These are phyloP conservation scores for Tigriopus japonicus DNA, from an alignment of 1,140 invertebrate species.

Conservation along the genomic window DNA sequence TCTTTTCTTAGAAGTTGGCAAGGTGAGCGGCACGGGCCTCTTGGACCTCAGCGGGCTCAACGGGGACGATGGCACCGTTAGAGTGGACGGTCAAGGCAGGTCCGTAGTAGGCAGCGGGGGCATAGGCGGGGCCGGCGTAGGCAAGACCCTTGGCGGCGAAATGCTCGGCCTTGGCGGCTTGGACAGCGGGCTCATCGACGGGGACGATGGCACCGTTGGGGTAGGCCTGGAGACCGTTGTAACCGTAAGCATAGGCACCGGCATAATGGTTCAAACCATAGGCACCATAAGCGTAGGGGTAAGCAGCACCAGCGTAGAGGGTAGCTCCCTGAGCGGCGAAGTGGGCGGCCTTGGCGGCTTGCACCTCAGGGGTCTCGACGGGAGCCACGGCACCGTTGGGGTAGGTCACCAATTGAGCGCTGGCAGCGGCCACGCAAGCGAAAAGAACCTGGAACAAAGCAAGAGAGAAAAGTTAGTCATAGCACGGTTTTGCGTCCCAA, in stretches of 20 bases:
- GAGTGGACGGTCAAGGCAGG: slow-evolving; percentile 9
- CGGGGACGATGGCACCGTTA: slow-evolving; percentile 11
- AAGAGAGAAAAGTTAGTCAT: not conserved
- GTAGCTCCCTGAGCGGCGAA: slow-evolving; percentile 8
- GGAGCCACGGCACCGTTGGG: slow-evolving; percentile 14
- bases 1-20: slow-evolving; percentile 2
- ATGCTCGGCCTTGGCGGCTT: slow-evolving; percentile 1
- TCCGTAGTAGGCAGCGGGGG: not conserved
- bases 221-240: slow-evolving; percentile 7
- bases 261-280: not conserved
- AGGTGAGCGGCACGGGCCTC: slow-evolving; percentile 12
- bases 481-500: not conserved
- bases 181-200: not conserved
- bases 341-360: slow-evolving; percentile 8
- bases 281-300: not conserved
- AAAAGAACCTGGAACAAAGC: slow-evolving; percentile 7
- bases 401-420: slow-evolving; percentile 5
- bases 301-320: not conserved
- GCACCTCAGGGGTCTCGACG: slow-evolving; percentile 3
- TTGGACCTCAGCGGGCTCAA: slow-evolving; percentile 10
- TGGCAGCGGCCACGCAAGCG: slow-evolving; percentile 6
- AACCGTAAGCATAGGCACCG: not conserved
- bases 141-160: slow-evolving; percentile 3
- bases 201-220: slow-evolving; percentile 13
- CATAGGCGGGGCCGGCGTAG: not conserved